A percentile compares a stretch with the other conserved stretches of the same genome.
phyloP scores from a whole-genome alignment of 2,888 invertebrate genomes.

The Pollenia griseotomentosa region DNA sequence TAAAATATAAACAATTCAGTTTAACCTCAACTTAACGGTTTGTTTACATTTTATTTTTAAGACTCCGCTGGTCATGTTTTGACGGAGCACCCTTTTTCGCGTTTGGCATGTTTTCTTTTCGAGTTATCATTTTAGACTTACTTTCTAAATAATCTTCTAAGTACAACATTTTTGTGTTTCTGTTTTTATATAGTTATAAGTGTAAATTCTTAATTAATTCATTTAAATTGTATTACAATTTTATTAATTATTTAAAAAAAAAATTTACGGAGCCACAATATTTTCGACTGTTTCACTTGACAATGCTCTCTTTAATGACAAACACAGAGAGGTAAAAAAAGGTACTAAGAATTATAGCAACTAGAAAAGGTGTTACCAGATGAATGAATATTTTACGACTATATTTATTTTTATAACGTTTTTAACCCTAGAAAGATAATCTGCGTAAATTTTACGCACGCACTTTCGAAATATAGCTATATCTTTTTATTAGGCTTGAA shows the following conservation, averaged over 20 bases:
- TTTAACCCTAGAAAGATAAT: too few relatives aligned
- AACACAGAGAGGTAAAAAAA: slow-evolving; percentile 20
- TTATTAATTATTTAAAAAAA: slow-evolving; percentile 3
- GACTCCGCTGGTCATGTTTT: slow-evolving; percentile 23
- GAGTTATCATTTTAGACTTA: slow-evolving; percentile 86
- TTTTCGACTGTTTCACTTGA: slow-evolving; percentile 8
- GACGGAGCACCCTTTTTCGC: slow-evolving; percentile 65
- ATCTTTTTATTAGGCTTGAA: too few relatives aligned
- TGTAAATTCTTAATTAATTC: slow-evolving; percentile 10
- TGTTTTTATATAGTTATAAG: background rate
- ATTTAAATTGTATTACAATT: slow-evolving; percentile 11
- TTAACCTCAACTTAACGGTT: slow-evolving; percentile 36
- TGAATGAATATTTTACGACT: background rate
- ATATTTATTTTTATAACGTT: too few relatives aligned
- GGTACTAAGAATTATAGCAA: slow-evolving; percentile 1
- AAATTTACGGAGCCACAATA: slow-evolving; percentile 32
- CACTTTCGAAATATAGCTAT: too few relatives aligned
- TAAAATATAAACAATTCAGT: slow-evolving; percentile 7
- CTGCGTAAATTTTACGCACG: too few relatives aligned
- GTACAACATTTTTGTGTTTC: slow-evolving; percentile 90
- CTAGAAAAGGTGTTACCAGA: background rate
- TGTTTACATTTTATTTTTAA: slow-evolving; percentile 44
- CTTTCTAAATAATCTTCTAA: slow-evolving; percentile 99
- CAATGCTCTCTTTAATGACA: slow-evolving; percentile 25
- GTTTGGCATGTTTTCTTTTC: background rate